Evolutionary conservation across 2,113 vertebrate genomes (phyloP), one percentile per base, ranked within the genome.

Genomic region (human (Homo sapiens)): DNA sequence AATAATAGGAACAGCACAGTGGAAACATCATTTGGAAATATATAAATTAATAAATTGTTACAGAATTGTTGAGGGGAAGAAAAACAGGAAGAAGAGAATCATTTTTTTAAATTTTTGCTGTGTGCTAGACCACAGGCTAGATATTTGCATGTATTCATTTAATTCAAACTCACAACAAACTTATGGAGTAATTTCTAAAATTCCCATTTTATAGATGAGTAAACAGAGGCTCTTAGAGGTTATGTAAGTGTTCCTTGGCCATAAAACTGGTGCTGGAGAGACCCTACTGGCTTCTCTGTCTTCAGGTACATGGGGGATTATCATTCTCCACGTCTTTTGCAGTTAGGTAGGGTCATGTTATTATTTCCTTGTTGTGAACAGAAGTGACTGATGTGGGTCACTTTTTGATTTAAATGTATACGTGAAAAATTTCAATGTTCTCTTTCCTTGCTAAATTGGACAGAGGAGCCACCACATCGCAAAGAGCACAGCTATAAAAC

Each of bases 241-340:
- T 90, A 5, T 16, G 25, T 76, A 20, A 81, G 55, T 75, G 1
- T 38, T 25, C 23, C 12, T 22, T 45, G 22, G 8, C n/a, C 5
- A 64, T 12, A 40, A 30, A 57, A 20, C 32, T 76, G 48, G 2
- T 35, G 10, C 18, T 68, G 38, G 35, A 61, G 6, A 75, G 45
- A 80, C 7, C 20, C 68, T 35, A 25, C 0, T 4, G 48, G 2
- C 48, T 27, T 13, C 1, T 45, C 25, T 76, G 3, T 0, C 76
- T 80, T 25, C 14, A 88, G 25, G 10, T 8, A 45, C 6, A 38
- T 6, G 57, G 38, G 30, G 0, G 10, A 23, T 48, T 30, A 22
- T 1, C 45, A 8, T 50, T 78, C 61, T 11, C 9, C 1, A 23
- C 1, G 1, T 4, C 14, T 17, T 38, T 40, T 64, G 3, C 2